Evolutionary conservation across 2,888 invertebrate genomes (phyloP).

Genomic region (Cheilosia pagana): DNA sequence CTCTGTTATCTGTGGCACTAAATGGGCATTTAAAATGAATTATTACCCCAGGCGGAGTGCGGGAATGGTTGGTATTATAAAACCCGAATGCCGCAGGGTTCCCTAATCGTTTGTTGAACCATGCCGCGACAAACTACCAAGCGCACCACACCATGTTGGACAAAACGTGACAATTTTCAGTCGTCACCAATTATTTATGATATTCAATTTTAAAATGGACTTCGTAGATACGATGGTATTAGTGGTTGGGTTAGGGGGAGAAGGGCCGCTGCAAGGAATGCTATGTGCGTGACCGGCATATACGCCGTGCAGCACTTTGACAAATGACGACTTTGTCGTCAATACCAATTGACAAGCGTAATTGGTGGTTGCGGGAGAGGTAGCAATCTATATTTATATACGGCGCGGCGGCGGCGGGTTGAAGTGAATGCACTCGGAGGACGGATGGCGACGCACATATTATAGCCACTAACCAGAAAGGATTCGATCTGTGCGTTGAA

Average conservation of each 20-base stretch:
- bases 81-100: conserved; percentile 62
- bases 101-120: conserved; percentile 72
- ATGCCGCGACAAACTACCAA: conserved; percentile 34
- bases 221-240: conserved; percentile 19
- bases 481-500: conserved; percentile 66
- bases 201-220: conserved; percentile 60
- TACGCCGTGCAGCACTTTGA: conserved; percentile 44
- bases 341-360: conserved; percentile 71
- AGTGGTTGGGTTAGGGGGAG: not conserved
- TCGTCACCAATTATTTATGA: conserved; percentile 72
- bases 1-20: conserved; percentile 67
- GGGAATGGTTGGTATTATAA: conserved; percentile 20
- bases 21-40: conserved; percentile 72
- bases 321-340: conserved; percentile 73
- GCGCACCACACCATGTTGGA: conserved; percentile 47
- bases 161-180: conserved; percentile 73
- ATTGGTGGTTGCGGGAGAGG: conserved; percentile 55
- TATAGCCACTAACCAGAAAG: conserved; percentile 28
- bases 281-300: conserved; percentile 70
- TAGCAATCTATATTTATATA: not conserved
- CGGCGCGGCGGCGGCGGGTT: no score
- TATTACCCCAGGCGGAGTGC: conserved; percentile 41
- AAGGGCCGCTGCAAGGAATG: conserved; percentile 8
- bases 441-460: conserved; percentile 27
- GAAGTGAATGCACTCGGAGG: conserved; percentile 66